Evolutionary conservation across 2,888 invertebrate genomes (phyloP), one percentile per base, ranked within the genome.

Genomic region (Parelbella ahira): DNA sequence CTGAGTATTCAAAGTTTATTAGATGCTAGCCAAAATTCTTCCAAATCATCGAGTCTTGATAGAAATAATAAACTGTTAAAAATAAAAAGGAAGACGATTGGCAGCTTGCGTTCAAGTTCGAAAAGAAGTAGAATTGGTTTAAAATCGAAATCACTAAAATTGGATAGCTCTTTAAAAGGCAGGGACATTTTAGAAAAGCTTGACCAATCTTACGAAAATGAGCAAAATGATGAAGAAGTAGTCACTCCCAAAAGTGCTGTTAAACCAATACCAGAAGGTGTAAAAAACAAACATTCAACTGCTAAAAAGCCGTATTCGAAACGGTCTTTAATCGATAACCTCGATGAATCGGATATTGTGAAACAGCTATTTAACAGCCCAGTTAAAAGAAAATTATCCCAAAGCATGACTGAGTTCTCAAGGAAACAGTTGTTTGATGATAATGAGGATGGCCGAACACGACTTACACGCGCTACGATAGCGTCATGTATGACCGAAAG

Each of bases 231-330:
- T 10, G 64, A 67, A 1, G 69, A 71, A 30, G 60, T 60, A 3
- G 64, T 76, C 0, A 88, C 88, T 1, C 88, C 88, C 0, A 79
- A 64, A 11, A 82, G 80, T 34, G 71, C 65, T 0, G 68, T 78
- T 0, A 69, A 73, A 37, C 48, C 70, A 2, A 57, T 72, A 0
- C 83, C 63, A 1, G 86, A 84, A 37, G 67, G 65, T 0, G 81
- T 88, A 0, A 88, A 86, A 49, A 79, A 81, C 45, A 82, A 82
- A 38, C 84, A 86, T 44, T 72, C 88, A 0, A 82, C 88, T 0
- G 87, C 88, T 0, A 88, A 87, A 53, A 87, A 87, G 42, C 77
- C 87, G n/a, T 68, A 60, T 45, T 88, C 88, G 4, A 83, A 80
- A 24, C 78, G 86, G 3, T 73, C 80, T 1, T 70, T 88, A 1